A percentile compares a stretch with the other conserved stretches of the same genome.
phyloP scores from a whole-genome alignment of 30 jellyfish, hydroid and myxozoan species.

The Turritopsis rubra region DNA sequence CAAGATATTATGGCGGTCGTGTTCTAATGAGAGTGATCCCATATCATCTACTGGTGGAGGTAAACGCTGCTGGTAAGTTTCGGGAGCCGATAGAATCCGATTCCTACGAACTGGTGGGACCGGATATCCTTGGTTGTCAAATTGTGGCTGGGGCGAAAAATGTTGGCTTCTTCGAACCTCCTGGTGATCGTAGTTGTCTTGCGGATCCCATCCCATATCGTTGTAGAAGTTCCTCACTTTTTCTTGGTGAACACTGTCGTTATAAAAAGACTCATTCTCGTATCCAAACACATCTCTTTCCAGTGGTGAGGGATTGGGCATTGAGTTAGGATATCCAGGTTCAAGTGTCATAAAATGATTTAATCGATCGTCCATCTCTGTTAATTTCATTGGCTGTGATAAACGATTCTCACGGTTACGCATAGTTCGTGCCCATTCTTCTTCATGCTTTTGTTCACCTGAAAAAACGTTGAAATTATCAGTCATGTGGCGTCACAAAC shows the following conservation, averaged over 20 bases:
- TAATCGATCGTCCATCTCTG: neutral
- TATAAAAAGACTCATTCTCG: neutral
- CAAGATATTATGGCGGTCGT: neutral
- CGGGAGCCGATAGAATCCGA: neutral
- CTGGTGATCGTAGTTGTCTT: neutral
- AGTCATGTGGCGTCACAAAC: too few relatives aligned
- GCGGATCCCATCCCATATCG: neutral
- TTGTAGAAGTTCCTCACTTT: neutral
- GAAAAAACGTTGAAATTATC: neutral
- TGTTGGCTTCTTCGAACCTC: neutral
- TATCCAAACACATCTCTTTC: neutral
- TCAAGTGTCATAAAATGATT: neutral
- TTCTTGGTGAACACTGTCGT: neutral
- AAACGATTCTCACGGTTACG: neutral
- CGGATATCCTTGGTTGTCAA: neutral
- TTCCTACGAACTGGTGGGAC: neutral
- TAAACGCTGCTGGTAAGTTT: neutral
- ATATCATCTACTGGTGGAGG: neutral
- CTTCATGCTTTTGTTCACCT: neutral
- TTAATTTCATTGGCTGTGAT: neutral
- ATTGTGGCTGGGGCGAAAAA: neutral
- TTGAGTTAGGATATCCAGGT: too few relatives aligned
- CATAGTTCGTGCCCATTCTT: neutral
- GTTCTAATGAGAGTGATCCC: neutral
- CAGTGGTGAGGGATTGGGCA: neutral